phyloP scores from a whole-genome alignment of 2,797 vertebrate species.

The Rhinella marina region DNA sequence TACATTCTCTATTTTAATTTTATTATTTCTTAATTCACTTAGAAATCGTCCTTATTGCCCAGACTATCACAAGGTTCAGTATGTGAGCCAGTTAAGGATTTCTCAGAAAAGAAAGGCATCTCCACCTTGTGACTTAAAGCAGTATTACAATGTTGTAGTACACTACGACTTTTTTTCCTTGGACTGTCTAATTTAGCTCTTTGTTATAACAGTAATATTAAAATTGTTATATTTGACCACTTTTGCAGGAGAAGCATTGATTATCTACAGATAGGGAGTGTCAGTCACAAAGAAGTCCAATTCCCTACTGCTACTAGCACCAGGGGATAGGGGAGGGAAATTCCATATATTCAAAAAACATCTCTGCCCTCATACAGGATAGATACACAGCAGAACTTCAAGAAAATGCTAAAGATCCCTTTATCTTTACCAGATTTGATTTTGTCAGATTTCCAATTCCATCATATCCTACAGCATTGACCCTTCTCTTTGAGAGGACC shows the following conservation, averaged over 20 bases:
- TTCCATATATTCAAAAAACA: not conserved
- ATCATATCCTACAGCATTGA: not conserved
- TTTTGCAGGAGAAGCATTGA: not conserved
- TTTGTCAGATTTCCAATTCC: not conserved
- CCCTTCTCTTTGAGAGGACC: not conserved
- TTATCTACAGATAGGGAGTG: not conserved
- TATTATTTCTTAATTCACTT: not conserved
- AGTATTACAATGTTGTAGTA: not conserved
- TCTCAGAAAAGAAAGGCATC: not conserved
- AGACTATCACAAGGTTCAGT: not conserved
- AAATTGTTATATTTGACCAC: not conserved
- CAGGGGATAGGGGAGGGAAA: not conserved
- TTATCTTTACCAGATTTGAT: not conserved
- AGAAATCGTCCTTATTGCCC: not conserved
- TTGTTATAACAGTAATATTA: not conserved
- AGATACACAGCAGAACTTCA: not conserved
- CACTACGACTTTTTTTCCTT: not conserved
- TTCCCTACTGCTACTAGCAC: not conserved
- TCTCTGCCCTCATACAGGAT: not conserved
- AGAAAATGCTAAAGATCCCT: not conserved
- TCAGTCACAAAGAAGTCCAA: not conserved
- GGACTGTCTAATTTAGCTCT: too few species aligned
- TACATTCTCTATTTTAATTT: not conserved
- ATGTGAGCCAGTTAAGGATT: not conserved
- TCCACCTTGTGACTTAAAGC: constrained; percentile 42